Conservation (phyloP, 2,797 vertebrate genomes). For the Phoebastria nigripes region DNA sequence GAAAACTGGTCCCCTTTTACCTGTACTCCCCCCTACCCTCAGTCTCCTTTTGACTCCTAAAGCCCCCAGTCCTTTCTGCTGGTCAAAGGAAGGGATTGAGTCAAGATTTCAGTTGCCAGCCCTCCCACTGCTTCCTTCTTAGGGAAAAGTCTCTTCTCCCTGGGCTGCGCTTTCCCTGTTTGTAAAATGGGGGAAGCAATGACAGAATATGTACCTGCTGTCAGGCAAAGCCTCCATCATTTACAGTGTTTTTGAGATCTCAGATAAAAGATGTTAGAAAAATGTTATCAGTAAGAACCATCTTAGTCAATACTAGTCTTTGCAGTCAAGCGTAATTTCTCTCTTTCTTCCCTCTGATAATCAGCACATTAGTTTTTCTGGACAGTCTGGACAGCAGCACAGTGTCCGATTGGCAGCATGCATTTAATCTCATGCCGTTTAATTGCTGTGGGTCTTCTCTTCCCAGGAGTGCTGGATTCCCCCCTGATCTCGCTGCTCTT, state of each 20-base stretch:
- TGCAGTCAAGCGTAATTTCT: background rate
- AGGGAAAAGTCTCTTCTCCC: background rate
- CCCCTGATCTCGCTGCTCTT: slow-evolving; percentile 87
- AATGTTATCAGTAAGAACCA: background rate
- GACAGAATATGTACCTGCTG: background rate
- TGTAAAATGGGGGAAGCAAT: background rate
- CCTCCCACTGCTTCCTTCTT: background rate
- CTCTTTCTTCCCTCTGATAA: background rate
- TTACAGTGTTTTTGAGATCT: background rate
- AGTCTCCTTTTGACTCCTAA: background rate
- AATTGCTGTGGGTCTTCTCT: background rate
- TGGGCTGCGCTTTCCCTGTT: background rate
- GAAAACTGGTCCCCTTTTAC: background rate
- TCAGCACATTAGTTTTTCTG: background rate
- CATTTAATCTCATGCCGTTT: background rate
- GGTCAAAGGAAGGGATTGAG: background rate
- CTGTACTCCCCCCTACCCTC: background rate
- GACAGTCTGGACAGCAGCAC: background rate
- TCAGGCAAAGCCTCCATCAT: background rate
- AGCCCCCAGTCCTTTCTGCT: background rate
- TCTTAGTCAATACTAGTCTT: background rate
- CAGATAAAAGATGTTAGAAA: background rate
- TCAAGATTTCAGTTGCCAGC: background rate
- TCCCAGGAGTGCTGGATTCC: slow-evolving; percentile 85
- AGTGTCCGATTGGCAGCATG: fast-evolving